Conservation (phyloP, 2,113 vertebrate species). For the zebrafish (Danio rerio) region DNA sequence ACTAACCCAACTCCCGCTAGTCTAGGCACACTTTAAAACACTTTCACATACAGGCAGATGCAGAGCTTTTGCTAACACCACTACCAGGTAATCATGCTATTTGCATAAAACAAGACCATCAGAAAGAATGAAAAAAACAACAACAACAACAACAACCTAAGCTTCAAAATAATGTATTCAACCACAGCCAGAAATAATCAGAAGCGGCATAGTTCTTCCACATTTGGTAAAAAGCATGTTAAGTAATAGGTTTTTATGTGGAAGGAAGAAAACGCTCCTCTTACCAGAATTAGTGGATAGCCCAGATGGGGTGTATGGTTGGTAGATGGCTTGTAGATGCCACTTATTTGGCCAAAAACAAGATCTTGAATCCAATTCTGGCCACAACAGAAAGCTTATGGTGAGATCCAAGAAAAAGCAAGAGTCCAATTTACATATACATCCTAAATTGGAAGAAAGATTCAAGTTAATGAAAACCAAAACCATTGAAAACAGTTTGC, state of each 20-base stretch:
- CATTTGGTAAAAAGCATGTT: neutral
- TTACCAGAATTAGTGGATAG: neutral
- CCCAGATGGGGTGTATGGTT: neutral
- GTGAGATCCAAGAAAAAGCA: neutral
- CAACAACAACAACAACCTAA: neutral
- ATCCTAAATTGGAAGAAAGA: neutral
- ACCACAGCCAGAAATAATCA: neutral
- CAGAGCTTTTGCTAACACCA: neutral
- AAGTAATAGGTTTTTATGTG: neutral
- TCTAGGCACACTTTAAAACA: slow-evolving; percentile 33
- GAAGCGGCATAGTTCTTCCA: neutral
- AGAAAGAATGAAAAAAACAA: neutral
- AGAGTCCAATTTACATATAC: neutral
- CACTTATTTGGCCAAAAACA: neutral
- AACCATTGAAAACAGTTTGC: neutral
- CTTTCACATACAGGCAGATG: slow-evolving; percentile 17
- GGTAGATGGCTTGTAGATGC: neutral
- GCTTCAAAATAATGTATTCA: neutral
- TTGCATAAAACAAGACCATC: no score
- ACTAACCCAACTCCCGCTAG: slow-evolving; percentile 69
- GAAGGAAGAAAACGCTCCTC: neutral
- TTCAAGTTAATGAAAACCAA: neutral
- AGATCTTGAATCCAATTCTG: slow-evolving; percentile 8
- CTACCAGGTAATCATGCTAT: neutral
- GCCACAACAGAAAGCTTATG: neutral